A percentile compares a stretch with the other conserved stretches of the same genome.
Conservation (phyloP, 2,888 invertebrate genomes). For the Tenthredo livida region DNA sequence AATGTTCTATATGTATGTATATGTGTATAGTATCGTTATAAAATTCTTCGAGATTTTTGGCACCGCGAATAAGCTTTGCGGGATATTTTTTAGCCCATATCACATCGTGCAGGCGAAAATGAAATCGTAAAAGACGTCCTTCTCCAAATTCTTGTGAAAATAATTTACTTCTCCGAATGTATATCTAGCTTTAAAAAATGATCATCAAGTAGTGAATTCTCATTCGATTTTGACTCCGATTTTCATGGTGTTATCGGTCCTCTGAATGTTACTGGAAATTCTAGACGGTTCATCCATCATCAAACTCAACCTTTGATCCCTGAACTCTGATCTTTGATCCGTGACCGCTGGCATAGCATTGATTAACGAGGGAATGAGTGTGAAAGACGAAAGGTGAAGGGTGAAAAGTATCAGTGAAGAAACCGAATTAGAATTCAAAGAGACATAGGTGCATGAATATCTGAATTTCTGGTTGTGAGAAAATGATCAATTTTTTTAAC, state of each 20-base stretch:
- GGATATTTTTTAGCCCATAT: neutral
- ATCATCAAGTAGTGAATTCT: neutral
- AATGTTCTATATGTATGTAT: too few species aligned
- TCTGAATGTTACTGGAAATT: neutral
- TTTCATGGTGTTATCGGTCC: neutral
- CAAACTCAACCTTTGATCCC: neutral
- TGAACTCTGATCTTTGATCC: neutral
- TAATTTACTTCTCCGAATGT: neutral
- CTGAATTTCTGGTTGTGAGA: neutral
- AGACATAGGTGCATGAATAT: too few species aligned
- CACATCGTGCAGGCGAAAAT: neutral
- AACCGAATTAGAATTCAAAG: neutral
- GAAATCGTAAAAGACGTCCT: neutral
- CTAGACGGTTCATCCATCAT: neutral
- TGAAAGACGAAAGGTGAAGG: neutral
- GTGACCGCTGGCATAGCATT: neutral
- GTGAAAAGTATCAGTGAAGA: neutral
- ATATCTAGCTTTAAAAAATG: constrained; percentile 1
- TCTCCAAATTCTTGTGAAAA: neutral
- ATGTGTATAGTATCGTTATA: neutral
- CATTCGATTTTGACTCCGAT: neutral
- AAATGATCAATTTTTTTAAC: neutral
- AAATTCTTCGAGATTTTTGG: neutral
- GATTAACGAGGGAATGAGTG: neutral
- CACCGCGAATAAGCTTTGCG: neutral